Evolutionary conservation across 2,113 vertebrate genomes (phyloP).

Genomic region (Melanotaenia duboulayi): DNA sequence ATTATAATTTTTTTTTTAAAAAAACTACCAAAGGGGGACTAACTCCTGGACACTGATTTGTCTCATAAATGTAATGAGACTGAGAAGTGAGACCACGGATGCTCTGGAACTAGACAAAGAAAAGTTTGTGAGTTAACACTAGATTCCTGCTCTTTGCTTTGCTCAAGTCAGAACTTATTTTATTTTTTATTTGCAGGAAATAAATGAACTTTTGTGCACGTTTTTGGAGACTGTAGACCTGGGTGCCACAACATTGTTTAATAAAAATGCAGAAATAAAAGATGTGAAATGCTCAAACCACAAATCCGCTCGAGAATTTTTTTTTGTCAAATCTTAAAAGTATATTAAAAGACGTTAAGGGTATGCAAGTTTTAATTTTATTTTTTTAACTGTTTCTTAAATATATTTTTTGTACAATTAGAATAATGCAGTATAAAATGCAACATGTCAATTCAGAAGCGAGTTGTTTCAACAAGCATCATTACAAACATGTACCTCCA

Average conservation of each 20-base stretch:
- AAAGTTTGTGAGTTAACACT: slow-evolving; percentile 80
- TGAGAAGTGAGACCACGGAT: slow-evolving; percentile 67
- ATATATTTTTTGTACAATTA: slow-evolving; percentile 82
- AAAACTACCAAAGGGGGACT: slow-evolving; percentile 75
- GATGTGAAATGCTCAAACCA: slow-evolving; percentile 85
- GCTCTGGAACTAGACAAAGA: slow-evolving; percentile 72
- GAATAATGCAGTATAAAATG: slow-evolving; percentile 75
- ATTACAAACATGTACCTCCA: slow-evolving; percentile 53
- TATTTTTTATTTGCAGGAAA: slow-evolving; percentile 83
- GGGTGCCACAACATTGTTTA: slow-evolving; percentile 85
- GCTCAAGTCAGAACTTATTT: slow-evolving; percentile 80
- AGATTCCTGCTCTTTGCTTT: slow-evolving; percentile 85
- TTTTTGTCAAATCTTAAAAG: not conserved
- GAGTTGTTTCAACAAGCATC: slow-evolving; percentile 47
- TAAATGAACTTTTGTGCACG: slow-evolving; percentile 81
- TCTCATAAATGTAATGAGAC: slow-evolving; percentile 69
- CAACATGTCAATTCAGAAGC: slow-evolving; percentile 53
- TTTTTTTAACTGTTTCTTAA: slow-evolving; percentile 75
- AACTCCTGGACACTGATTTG: slow-evolving; percentile 73
- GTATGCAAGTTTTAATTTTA: slow-evolving; percentile 69
- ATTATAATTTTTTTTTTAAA: slow-evolving; percentile 77
- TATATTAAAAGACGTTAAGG: slow-evolving; percentile 1
- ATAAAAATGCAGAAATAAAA: slow-evolving; percentile 82
- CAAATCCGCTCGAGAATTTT: slow-evolving; percentile 44
- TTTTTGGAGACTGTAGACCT: slow-evolving; percentile 86